A percentile compares a stretch with the other conserved stretches of the same genome.
Evolutionary conservation across 2,888 invertebrate species (phyloP).

Genomic region (Octonoba sinensis): DNA sequence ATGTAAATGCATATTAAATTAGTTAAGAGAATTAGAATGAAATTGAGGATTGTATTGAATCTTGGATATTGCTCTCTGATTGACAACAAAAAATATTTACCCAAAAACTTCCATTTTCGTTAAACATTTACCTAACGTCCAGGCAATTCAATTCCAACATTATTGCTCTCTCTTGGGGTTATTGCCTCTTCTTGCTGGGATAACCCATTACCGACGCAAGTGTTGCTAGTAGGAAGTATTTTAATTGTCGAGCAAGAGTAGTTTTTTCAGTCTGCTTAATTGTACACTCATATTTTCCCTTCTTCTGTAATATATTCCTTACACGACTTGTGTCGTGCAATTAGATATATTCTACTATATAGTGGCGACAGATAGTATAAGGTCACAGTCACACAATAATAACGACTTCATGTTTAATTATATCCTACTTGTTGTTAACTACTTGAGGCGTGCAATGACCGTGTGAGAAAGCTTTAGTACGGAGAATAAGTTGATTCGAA

Average conservation of each 20-base stretch:
- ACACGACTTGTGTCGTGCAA: conserved; percentile 8
- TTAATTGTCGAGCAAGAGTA: not conserved
- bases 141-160: no score
- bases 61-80: no score
- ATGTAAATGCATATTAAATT: no score
- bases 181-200: no score
- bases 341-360: conserved; percentile 6
- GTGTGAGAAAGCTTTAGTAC: not conserved
- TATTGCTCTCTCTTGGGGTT: no score
- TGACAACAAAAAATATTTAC: no score
- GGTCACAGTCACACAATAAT: conserved; percentile 25
- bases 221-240: not conserved
- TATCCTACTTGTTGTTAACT: conserved; percentile 8
- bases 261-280: not conserved
- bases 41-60: no score
- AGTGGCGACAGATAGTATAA: conserved; percentile 17
- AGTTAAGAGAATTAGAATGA: no score
- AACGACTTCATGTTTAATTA: conserved; percentile 20
- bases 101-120: no score
- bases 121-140: no score
- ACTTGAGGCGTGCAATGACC: conserved; percentile 5
- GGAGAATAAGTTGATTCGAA: no score
- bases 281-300: not conserved
- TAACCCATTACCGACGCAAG: no score
- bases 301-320: conserved; percentile 13